Evolutionary conservation across 2,888 invertebrate species (phyloP).

Genomic region (Agapetus fuscipes): DNA sequence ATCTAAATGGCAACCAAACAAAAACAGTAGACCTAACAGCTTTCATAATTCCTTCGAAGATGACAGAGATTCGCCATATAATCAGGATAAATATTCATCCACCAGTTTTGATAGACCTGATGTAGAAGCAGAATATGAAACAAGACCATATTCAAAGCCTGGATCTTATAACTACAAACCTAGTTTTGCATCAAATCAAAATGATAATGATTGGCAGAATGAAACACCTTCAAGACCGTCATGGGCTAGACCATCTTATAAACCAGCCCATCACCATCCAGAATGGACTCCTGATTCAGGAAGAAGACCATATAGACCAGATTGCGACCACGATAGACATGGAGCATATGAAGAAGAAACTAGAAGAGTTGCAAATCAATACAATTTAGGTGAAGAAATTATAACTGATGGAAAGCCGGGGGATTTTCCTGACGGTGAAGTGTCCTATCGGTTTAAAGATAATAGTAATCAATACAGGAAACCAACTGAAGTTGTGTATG

Average conservation of each 20-base stretch:
- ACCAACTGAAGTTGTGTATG: conserved; percentile 42
- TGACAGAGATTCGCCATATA: conserved; percentile 17
- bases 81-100: conserved; percentile 10
- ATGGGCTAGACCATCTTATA: conserved; percentile 14
- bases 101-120: conserved; percentile 7
- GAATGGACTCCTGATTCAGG: conserved; percentile 3
- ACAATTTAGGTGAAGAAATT: conserved; percentile 27
- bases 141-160: conserved; percentile 10
- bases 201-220: conserved; percentile 14
- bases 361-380: conserved; percentile 40
- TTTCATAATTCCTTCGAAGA: conserved; percentile 11
- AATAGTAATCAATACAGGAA: conserved; percentile 35
- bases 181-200: conserved; percentile 7
- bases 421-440: conserved; percentile 36
- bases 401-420: conserved; percentile 43
- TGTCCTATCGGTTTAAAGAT: conserved; percentile 29
- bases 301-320: conserved; percentile 11
- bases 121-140: conserved; percentile 12
- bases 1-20: conserved; percentile 61
- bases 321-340: conserved; percentile 15
- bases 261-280: conserved; percentile 5
- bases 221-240: conserved; percentile 18
- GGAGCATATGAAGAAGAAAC: conserved; percentile 19
- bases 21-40: conserved; percentile 18
- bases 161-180: conserved; percentile 12